Conservation (phyloP, 1,140 invertebrate genomes). For the Apolygus lucorum region DNA sequence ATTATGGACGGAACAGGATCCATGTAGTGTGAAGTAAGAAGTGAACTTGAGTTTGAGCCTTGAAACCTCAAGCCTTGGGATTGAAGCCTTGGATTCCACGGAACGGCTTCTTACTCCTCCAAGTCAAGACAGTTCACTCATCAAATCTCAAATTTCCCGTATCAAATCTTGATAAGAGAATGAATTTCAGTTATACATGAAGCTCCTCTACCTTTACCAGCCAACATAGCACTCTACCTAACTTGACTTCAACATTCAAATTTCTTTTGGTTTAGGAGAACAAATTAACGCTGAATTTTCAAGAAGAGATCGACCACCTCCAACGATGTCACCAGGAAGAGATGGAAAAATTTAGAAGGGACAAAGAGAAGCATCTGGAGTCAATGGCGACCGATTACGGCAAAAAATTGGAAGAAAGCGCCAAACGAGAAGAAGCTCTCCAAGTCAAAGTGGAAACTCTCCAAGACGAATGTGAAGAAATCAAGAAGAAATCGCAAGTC, state of each 20-base stretch:
- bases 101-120: too few relatives aligned
- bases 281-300: constrained; percentile 23
- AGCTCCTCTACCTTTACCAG: not conserved
- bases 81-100: too few relatives aligned
- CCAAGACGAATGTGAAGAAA: constrained; percentile 35
- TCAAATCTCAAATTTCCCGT: too few relatives aligned
- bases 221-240: too few relatives aligned
- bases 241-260: too few relatives aligned
- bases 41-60: too few relatives aligned
- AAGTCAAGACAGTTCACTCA: too few relatives aligned
- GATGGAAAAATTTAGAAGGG: constrained; percentile 24
- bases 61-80: too few relatives aligned
- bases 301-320: constrained; percentile 26
- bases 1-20: too few relatives aligned
- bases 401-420: constrained; percentile 24
- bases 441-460: constrained; percentile 34
- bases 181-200: not conserved
- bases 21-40: too few relatives aligned
- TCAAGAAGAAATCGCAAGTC: constrained; percentile 35
- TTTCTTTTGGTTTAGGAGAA: constrained; percentile 21
- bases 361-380: constrained; percentile 20
- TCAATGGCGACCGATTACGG: constrained; percentile 2
- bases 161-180: too few relatives aligned
- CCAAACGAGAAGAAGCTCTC: constrained; percentile 37
- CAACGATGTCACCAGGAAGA: constrained; percentile 20